Conservation (phyloP, 2,797 vertebrate genomes). For the Sciurus vulgaris region DNA sequence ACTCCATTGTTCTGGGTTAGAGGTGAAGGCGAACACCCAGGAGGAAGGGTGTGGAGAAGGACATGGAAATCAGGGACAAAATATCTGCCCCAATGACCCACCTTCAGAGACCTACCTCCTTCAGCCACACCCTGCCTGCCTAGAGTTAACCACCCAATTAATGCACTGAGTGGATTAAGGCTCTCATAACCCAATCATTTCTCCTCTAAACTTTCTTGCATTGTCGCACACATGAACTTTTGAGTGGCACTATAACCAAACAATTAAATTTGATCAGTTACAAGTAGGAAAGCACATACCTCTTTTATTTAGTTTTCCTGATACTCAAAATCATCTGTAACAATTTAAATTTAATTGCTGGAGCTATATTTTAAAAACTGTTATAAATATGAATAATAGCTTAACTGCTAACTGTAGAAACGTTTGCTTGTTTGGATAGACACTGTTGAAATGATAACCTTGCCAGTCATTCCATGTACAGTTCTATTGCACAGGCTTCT, state of each 20-base stretch:
- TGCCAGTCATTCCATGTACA: background rate
- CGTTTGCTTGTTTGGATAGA: background rate
- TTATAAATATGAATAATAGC: background rate
- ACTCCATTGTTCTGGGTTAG: no score
- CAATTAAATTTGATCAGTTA: background rate
- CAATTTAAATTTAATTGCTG: background rate
- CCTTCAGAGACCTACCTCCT: no score
- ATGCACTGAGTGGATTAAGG: no score
- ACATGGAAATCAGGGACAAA: no score
- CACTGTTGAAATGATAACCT: background rate
- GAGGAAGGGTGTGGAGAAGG: no score
- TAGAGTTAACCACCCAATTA: no score
- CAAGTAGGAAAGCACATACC: background rate
- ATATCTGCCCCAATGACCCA: no score
- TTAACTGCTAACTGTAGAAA: background rate
- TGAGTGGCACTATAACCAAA: background rate
- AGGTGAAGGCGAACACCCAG: no score
- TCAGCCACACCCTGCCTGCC: no score
- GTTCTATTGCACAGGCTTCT: background rate
- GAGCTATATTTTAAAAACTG: constrained; percentile 6
- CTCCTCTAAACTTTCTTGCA: no score
- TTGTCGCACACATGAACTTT: no score
- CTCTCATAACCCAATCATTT: no score
- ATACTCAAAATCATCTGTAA: background rate
- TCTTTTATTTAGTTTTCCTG: background rate